phyloP scores from a whole-genome alignment of 2,888 invertebrate species.

The Tricholauxania praeusta region DNA sequence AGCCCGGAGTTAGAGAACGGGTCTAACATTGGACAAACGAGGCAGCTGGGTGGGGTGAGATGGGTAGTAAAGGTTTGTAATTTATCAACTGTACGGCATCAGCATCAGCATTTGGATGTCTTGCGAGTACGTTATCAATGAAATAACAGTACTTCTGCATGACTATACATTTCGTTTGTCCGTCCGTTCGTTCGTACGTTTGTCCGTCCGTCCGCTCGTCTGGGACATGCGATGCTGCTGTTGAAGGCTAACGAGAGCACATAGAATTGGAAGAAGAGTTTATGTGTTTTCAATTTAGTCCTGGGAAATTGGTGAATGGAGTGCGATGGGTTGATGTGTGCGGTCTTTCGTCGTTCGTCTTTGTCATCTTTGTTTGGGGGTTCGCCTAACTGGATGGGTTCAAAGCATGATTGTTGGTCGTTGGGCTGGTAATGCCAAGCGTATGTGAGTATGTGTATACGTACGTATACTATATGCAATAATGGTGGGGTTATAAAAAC shows the following conservation, averaged over 20 bases:
- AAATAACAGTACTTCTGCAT: constrained; percentile 34
- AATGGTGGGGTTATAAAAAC: constrained; percentile 49
- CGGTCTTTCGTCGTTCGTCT: neutral
- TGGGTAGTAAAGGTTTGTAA: constrained; percentile 35
- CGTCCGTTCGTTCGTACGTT: constrained; percentile 7
- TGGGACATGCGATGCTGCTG: constrained; percentile 35
- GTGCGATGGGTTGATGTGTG: constrained; percentile 20
- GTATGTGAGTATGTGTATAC: constrained; percentile 35
- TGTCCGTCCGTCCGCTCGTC: constrained; percentile 21
- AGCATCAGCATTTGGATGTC: constrained; percentile 41
- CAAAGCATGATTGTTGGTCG: constrained; percentile 37
- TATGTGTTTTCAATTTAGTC: constrained; percentile 49
- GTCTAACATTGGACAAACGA: no score
- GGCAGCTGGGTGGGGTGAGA: neutral
- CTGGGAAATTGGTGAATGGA: constrained; percentile 42
- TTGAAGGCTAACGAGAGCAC: constrained; percentile 41
- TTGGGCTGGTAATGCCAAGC: constrained; percentile 23
- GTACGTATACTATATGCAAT: constrained; percentile 24
- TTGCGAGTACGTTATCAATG: constrained; percentile 36
- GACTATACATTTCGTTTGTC: constrained; percentile 15
- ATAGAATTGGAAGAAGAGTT: constrained; percentile 44
- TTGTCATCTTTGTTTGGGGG: constrained; percentile 1
- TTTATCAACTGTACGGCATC: constrained; percentile 46
- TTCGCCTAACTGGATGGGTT: constrained; percentile 14
- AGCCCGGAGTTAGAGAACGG: no score